These are phyloP conservation scores for Oostethus manadensis DNA, from an alignment of 2,113 vertebrate species.

Conservation along the genomic window DNA sequence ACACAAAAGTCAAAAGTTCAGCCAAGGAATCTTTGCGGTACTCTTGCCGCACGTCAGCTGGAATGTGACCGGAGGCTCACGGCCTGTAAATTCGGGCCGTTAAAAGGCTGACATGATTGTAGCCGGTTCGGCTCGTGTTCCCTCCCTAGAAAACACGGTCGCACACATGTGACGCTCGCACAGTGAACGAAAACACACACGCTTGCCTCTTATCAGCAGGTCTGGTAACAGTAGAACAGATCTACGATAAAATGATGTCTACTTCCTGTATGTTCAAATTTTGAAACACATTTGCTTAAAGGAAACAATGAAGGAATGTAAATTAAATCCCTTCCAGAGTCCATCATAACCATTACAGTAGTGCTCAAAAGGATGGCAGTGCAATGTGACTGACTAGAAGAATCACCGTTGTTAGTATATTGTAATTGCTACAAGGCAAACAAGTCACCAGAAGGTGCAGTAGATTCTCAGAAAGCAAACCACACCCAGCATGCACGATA, in stretches of 20 bases:
- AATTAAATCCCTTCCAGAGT: neutral
- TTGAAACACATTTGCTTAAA: too few relatives aligned
- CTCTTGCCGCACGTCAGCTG: constrained; percentile 56
- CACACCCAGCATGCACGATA: too few relatives aligned
- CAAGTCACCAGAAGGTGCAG: too few relatives aligned
- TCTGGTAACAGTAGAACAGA: too few relatives aligned
- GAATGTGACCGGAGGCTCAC: constrained; percentile 49
- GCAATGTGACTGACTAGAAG: too few relatives aligned
- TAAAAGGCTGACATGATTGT: constrained; percentile 42
- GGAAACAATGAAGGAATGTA: too few relatives aligned
- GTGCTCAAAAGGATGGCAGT: too few relatives aligned
- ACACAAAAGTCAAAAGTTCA: constrained; percentile 64
- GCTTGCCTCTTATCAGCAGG: neutral
- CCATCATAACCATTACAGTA: neutral
- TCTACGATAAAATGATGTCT: too few relatives aligned
- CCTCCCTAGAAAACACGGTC: constrained; percentile 17
- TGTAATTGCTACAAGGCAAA: too few relatives aligned
- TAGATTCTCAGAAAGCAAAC: too few relatives aligned
- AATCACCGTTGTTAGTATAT: too few relatives aligned
- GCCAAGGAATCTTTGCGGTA: constrained; percentile 62
- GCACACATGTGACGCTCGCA: constrained; percentile 11
- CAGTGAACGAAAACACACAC: constrained; percentile 15
- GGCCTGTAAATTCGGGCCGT: constrained; percentile 12
- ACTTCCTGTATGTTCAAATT: too few relatives aligned
- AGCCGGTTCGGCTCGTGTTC: constrained; percentile 50